Evolutionary conservation across 2,888 invertebrate species (phyloP).

Genomic region (Eremobia ochroleuca): DNA sequence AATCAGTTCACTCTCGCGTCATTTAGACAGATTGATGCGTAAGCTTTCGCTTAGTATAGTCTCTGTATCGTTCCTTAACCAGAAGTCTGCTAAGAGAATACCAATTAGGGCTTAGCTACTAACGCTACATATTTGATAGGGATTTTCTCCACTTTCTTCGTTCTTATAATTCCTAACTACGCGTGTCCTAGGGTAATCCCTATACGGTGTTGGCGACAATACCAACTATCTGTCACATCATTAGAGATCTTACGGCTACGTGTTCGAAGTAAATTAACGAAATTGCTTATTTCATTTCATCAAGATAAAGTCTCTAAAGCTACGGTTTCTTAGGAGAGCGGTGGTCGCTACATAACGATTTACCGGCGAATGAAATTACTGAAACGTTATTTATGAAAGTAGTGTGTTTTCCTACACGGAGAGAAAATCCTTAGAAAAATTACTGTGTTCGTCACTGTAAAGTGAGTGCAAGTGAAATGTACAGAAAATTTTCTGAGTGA

Average conservation of each 20-base stretch:
- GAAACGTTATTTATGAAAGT: no score
- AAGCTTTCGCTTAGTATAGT: background rate
- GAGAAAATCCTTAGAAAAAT: no score
- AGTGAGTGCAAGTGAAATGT: no score
- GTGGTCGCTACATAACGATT: no score
- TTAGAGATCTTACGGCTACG: constrained; percentile 19
- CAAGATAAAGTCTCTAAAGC: background rate
- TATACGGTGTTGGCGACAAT: constrained; percentile 21
- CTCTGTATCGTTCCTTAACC: background rate
- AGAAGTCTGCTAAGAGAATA: constrained; percentile 25
- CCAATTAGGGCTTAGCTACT: background rate
- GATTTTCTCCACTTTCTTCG: constrained; percentile 52
- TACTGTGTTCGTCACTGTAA: no score
- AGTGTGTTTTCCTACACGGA: no score
- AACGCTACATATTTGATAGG: constrained; percentile 39
- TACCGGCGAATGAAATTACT: no score
- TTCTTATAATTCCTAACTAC: constrained; percentile 50
- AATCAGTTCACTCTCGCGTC: background rate
- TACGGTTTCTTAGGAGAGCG: no score
- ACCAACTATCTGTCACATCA: constrained; percentile 24
- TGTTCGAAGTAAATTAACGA: background rate
- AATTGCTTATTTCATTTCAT: background rate
- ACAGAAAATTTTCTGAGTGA: no score
- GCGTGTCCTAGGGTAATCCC: constrained; percentile 28
- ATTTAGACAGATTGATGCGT: background rate